These are phyloP conservation scores for Blastomussa wellsi DNA, from an alignment of 92 coral and sea anemone species.

Conservation along the genomic window DNA sequence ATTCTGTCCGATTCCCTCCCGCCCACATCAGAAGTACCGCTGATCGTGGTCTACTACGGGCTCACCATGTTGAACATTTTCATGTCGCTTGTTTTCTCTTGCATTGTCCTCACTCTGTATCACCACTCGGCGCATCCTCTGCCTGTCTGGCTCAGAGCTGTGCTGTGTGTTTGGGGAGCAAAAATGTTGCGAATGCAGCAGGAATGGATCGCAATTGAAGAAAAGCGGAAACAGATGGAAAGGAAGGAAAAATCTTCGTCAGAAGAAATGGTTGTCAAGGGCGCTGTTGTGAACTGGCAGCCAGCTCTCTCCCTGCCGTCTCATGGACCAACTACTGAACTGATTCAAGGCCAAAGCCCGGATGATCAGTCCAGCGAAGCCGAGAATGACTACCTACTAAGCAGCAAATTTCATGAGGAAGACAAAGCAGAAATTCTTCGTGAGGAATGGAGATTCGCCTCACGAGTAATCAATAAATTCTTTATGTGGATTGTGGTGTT, in stretches of 20 bases:
- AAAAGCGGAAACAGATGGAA: slow-evolving; percentile 55
- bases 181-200: slow-evolving; percentile 60
- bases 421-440: slow-evolving; percentile 59
- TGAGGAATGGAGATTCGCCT: slow-evolving; percentile 87
- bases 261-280: slow-evolving; percentile 23
- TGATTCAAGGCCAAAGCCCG: neutral
- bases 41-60: slow-evolving; percentile 83
- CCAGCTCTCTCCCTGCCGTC: slow-evolving; percentile 44
- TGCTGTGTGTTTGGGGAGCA: slow-evolving; percentile 77
- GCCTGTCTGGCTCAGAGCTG: slow-evolving; percentile 54
- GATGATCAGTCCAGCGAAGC: slow-evolving; percentile 21
- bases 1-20: slow-evolving; percentile 87
- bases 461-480: slow-evolving; percentile 70
- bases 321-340: neutral
- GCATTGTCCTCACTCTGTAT: slow-evolving; percentile 70
- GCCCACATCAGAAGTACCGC: slow-evolving; percentile 85
- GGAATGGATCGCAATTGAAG: slow-evolving; percentile 68
- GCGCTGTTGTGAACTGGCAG: slow-evolving; percentile 44
- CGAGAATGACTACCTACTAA: slow-evolving; percentile 38
- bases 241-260: slow-evolving; percentile 17
- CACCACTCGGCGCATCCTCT: slow-evolving; percentile 58
- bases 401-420: slow-evolving; percentile 51
- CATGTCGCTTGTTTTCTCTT: slow-evolving; percentile 76
- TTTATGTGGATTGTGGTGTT: slow-evolving; percentile 73
- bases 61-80: slow-evolving; percentile 85